These are phyloP conservation scores for Pempheris klunzingeri DNA, from an alignment of 2,797 vertebrate genomes.

Conservation along the genomic window DNA sequence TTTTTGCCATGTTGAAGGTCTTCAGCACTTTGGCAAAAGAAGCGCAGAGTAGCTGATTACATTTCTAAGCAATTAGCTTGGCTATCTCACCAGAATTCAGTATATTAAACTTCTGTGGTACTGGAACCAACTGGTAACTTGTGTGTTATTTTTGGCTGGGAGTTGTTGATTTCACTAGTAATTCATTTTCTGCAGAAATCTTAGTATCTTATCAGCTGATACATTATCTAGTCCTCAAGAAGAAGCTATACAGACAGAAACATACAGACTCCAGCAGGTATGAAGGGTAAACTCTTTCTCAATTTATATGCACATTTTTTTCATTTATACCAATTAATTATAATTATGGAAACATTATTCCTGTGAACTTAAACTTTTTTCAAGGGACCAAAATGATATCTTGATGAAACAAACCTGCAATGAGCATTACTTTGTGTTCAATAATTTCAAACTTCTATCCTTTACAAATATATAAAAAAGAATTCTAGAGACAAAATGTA, in stretches of 20 bases:
- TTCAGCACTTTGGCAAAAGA: not conserved
- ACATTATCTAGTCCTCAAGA: not conserved
- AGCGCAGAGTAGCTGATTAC: not conserved
- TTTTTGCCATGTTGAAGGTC: slow-evolving; percentile 3
- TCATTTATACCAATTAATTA: slow-evolving; percentile 6
- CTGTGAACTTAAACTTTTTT: not conserved
- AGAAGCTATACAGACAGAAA: slow-evolving; percentile 14
- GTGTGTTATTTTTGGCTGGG: not conserved
- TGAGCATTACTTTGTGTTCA: not conserved
- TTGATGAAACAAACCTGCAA: slow-evolving; percentile 9
- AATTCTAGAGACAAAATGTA: too few species aligned
- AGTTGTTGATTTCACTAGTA: not conserved
- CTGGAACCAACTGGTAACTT: not conserved
- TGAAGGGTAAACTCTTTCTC: slow-evolving; percentile 1
- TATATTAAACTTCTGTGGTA: too few species aligned
- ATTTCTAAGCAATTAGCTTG: slow-evolving; percentile 6
- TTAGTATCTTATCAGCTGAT: not conserved
- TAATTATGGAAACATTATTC: not conserved
- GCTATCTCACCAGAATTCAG: slow-evolving; percentile 4
- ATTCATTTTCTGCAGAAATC: not conserved
- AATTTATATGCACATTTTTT: not conserved
- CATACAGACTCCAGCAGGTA: slow-evolving; percentile 7
- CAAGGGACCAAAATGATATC: not conserved
- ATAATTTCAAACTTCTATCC: not conserved
- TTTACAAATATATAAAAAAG: not conserved